Base-by-base conservation (phyloP, 2,113 vertebrate genomes). In the Australoheros scitulus region DNA sequence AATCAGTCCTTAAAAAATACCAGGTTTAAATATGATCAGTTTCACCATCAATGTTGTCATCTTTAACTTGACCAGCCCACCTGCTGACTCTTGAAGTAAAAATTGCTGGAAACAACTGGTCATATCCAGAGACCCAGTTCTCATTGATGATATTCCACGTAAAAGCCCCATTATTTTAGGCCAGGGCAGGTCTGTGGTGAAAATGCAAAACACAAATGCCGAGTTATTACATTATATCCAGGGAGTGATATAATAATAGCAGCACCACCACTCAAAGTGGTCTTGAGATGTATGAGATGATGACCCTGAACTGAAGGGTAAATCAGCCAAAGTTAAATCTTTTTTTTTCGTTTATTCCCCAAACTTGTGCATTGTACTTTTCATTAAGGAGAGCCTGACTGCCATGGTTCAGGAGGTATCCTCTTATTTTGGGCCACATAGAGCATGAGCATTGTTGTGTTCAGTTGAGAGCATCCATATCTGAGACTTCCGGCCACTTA, bases 361-460 rank as follows among this genome's bases (percentile, higher is more conserved):
- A 52, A 72, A 32, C 10, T 0, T 72, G 13, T 5, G 32, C 6
- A 52, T 17, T 5, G 14, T 3, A 6, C 47, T 50, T 50, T 4
- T 50, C 15, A 72, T 72, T 32, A 32, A 52, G 18, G 50, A 72
- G 24, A 29, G 17, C 24, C 32, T 32, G 65, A 32, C 65, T 52
- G 43, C 50, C 65, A 50, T 52, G 17, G 18, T 70, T 52, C 43
- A 70, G 17, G 15, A 24, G 47, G 43, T 11, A 68, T 68, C 22
- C 22, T 50, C 2, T 29, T 70, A 47, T 52, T 70, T 50, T 22
- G 47, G 22, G 26, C 15, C 15, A 15, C 3, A 47, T 68, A 68
- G 8, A 47, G 41, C 64, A 47, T 18, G 38, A 26, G 15, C 65
- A 52, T 52, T 32, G 43, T 43, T 0, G 24, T 70, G 15, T 0